These are phyloP conservation scores for Cotesia glomerata DNA, from an alignment of 1,140 invertebrate species.

Conservation along the genomic window DNA sequence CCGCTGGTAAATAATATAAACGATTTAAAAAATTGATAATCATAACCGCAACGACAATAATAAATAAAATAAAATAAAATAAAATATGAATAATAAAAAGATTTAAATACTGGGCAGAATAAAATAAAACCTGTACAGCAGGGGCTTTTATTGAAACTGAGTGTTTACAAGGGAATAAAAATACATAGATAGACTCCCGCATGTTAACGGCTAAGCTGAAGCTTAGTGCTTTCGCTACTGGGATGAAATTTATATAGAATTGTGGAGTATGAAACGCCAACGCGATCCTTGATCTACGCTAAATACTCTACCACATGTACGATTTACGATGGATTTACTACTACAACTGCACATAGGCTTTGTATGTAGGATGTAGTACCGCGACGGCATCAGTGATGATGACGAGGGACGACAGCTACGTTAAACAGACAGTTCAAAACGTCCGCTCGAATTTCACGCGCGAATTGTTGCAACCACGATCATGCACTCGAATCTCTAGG, in stretches of 20 bases:
- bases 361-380: background rate
- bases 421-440: constrained; percentile 59
- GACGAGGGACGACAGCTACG: constrained; percentile 60
- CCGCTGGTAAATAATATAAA: background rate
- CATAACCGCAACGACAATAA: background rate
- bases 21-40: background rate
- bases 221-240: constrained; percentile 36
- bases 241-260: constrained; percentile 45
- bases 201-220: constrained; percentile 45
- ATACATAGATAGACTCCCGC: constrained; percentile 6
- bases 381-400: constrained; percentile 40
- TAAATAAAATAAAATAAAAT: background rate
- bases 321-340: too few species aligned
- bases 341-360: too few species aligned
- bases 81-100: constrained; percentile 4
- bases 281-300: too few species aligned
- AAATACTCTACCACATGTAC: too few species aligned
- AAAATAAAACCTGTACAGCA: background rate
- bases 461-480: constrained; percentile 47
- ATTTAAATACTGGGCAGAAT: too few species aligned
- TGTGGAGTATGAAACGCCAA: too few species aligned
- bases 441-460: constrained; percentile 60
- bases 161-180: constrained; percentile 21
- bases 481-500: constrained; percentile 2
- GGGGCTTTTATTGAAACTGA: constrained; percentile 15